Base-by-base conservation (phyloP, 1,140 invertebrate species). In the Leptopilina clavipes region DNA sequence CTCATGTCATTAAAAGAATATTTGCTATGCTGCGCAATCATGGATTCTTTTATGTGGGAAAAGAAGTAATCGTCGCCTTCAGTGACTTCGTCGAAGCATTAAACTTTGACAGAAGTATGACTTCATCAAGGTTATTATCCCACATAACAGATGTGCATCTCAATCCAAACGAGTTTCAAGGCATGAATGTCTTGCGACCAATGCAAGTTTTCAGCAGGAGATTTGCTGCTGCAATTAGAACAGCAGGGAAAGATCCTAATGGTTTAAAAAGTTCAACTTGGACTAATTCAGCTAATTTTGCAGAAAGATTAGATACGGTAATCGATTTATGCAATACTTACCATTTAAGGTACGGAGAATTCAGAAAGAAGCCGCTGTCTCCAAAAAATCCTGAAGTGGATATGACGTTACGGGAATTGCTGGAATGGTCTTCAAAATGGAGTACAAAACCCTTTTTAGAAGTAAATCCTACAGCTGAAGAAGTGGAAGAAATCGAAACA, bases 1-100 rank as follows among this genome's bases (percentile, higher is more conserved):
- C 79, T 40, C 78, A 82, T 70, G 25, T 84, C 0, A 80, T 81
- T 9, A 80, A 84, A 70, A 31, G 81, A 11, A 48, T 81, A n/a
- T 12, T 81, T 7, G 43, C 45, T 37, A 31, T 48, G 8, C 17
- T 84, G 14, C 48, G 79, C n/a, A 74, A 17, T 3, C n/a, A 83
- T 70, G 65, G 70, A 3, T 17, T 25, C 18, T 71, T 82, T 37
- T 80, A 75, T 70, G 48, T 54, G 3, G 72, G 76, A 22, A 72
- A 59, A 3, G 7, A 81, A 70, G 44, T 81, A 3, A 81, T 82
- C 25, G 76, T 73, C 0, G 19, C 1, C 82, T 79, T 65, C 12
- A 74, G 10, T n/a, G 78, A 83, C 70, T 81, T 83, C 48, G 14
- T 72, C 10, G 48, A 79, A 11, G 81, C 81, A 11, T 80, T 76